A percentile compares a stretch with the other conserved stretches of the same genome.
Evolutionary conservation across 2,888 invertebrate species (phyloP).

Genomic region (Drosophila macrospina): DNA sequence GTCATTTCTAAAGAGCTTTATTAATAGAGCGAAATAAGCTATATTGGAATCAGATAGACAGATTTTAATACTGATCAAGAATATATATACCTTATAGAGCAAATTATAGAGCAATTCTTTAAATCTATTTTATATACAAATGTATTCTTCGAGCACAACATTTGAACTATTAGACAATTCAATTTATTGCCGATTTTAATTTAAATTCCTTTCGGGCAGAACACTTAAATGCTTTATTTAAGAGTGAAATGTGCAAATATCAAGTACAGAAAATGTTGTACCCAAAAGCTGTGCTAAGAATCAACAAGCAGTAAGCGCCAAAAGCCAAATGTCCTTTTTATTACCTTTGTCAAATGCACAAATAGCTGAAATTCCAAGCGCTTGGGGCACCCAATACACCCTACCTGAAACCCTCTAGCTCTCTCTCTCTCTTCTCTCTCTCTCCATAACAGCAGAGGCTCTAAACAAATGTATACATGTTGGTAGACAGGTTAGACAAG

Average conservation of each 20-base stretch:
- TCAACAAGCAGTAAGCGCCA: conserved; percentile 68
- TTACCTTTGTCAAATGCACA: conserved; percentile 82
- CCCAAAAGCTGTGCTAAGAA: conserved; percentile 57
- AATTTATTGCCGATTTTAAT: not conserved
- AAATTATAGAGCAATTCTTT: too few relatives aligned
- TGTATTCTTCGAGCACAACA: too few relatives aligned
- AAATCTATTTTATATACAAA: too few relatives aligned
- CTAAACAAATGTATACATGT: conserved; percentile 81
- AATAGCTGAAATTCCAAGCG: conserved; percentile 74
- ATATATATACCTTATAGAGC: too few relatives aligned
- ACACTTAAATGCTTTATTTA: conserved; percentile 41
- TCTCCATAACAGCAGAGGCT: conserved; percentile 48
- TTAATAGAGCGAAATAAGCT: too few relatives aligned
- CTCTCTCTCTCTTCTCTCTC: too few relatives aligned
- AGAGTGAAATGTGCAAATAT: conserved; percentile 37
- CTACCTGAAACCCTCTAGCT: conserved; percentile 1
- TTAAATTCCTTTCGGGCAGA: conserved; percentile 11
- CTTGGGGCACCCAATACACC: conserved; percentile 30
- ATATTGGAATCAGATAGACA: too few relatives aligned
- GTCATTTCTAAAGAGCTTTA: too few relatives aligned
- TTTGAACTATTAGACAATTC: not conserved
- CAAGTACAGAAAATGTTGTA: conserved; percentile 39
- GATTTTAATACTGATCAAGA: too few relatives aligned
- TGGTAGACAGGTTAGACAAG: conserved; percentile 47
- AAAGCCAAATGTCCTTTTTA: conserved; percentile 77